Evolutionary conservation across 2,888 invertebrate genomes (phyloP).

Genomic region (Aphidoletes aphidimyza): DNA sequence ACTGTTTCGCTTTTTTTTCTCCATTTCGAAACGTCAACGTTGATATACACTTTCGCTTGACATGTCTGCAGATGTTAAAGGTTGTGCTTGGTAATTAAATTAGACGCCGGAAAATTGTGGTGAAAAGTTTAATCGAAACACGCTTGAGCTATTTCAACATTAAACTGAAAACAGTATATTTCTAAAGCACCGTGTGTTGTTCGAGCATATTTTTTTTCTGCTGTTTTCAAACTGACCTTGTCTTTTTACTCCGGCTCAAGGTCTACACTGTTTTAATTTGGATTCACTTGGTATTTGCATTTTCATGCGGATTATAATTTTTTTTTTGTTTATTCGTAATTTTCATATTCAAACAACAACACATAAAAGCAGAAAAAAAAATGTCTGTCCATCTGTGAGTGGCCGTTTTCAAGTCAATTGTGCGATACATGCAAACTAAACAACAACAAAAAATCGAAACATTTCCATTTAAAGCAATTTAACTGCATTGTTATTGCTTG

Average conservation of each 20-base stretch:
- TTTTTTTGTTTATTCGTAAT: not conserved
- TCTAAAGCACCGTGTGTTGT: too few relatives aligned
- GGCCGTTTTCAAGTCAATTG: not conserved
- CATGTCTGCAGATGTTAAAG: not conserved
- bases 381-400: constrained; percentile 2
- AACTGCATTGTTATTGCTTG: constrained; percentile 43
- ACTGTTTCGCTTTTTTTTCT: not conserved
- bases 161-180: too few relatives aligned
- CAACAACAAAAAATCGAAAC: not conserved
- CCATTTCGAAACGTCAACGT: not conserved
- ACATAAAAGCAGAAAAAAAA: too few relatives aligned
- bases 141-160: not conserved
- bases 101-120: constrained; percentile 12
- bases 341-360: not conserved
- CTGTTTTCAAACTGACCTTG: not conserved
- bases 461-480: constrained; percentile 8
- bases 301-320: not conserved
- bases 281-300: constrained; percentile 19
- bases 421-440: not conserved
- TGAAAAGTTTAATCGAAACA: not conserved
- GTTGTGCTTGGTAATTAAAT: constrained; percentile 20
- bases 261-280: not conserved
- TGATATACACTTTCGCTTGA: constrained; percentile 1
- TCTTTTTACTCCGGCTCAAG: constrained; percentile 12
- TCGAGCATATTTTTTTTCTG: not conserved